Evolutionary conservation across 2,113 vertebrate species (phyloP).

Genomic region (Oryzias celebensis): DNA sequence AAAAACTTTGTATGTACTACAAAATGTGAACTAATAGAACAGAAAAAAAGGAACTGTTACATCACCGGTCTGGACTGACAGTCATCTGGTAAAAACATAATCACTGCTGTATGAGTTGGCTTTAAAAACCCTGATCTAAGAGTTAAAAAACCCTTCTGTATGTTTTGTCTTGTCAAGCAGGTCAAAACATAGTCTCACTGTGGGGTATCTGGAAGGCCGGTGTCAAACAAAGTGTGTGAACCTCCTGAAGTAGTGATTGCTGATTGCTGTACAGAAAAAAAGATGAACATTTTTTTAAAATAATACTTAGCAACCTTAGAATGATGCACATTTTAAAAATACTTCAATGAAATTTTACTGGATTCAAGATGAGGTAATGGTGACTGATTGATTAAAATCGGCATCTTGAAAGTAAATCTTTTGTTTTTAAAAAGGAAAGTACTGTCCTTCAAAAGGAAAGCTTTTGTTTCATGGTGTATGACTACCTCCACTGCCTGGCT

Average conservation of each 20-base stretch:
- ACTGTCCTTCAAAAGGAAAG: too few relatives aligned
- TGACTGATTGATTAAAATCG: too few relatives aligned
- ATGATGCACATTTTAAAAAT: neutral
- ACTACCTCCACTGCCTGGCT: too few relatives aligned
- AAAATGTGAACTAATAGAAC: slow-evolving; percentile 30
- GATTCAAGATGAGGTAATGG: too few relatives aligned
- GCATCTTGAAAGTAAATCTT: too few relatives aligned
- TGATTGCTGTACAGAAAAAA: slow-evolving; percentile 18
- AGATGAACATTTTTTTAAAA: too few relatives aligned
- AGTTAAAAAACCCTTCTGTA: slow-evolving; percentile 40
- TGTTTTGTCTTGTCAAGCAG: slow-evolving; percentile 39
- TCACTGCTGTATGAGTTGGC: neutral
- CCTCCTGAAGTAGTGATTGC: slow-evolving; percentile 39
- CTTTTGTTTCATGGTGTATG: too few relatives aligned
- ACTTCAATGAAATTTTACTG: too few relatives aligned
- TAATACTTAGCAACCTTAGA: neutral
- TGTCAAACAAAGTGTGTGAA: slow-evolving; percentile 48
- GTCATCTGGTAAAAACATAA: neutral
- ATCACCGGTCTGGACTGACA: neutral
- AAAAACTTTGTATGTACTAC: slow-evolving; percentile 11
- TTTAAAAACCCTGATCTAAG: neutral
- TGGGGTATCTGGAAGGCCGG: slow-evolving; percentile 8
- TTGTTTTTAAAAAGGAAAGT: too few relatives aligned
- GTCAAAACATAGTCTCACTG: slow-evolving; percentile 35
- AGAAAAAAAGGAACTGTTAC: neutral